Evolutionary conservation across 2,888 invertebrate species (phyloP).

Genomic region (Tiliacea citrago): DNA sequence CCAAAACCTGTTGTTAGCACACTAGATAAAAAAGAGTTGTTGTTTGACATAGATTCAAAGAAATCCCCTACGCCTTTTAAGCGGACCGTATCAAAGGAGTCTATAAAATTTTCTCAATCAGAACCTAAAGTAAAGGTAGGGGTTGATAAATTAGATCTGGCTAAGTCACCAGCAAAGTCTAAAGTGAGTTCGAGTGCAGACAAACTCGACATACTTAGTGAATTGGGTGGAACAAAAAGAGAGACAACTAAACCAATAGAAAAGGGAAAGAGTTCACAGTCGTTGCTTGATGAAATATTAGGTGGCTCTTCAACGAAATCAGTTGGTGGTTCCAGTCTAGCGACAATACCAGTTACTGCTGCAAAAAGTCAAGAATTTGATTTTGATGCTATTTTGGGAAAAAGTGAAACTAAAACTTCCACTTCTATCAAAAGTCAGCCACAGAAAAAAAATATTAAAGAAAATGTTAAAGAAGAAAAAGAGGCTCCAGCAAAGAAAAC

Average conservation of each 20-base stretch:
- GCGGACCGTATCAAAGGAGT: constrained; percentile 78
- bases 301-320: constrained; percentile 84
- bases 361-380: constrained; percentile 82
- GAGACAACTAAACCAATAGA: constrained; percentile 75
- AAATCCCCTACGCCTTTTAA: constrained; percentile 77
- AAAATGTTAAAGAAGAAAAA: constrained; percentile 75
- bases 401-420: constrained; percentile 74
- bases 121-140: constrained; percentile 71
- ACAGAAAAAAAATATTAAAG: constrained; percentile 69
- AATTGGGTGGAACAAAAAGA: constrained; percentile 75
- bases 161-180: constrained; percentile 79
- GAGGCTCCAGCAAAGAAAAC: constrained; percentile 69
- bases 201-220: constrained; percentile 80
- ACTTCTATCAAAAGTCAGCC: constrained; percentile 69
- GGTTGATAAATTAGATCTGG: constrained; percentile 63
- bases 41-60: constrained; percentile 72
- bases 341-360: constrained; percentile 72
- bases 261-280: constrained; percentile 85
- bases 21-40: constrained; percentile 71
- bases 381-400: constrained; percentile 81
- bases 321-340: constrained; percentile 65
- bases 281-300: constrained; percentile 90
- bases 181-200: constrained; percentile 77
- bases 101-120: constrained; percentile 71
- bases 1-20: constrained; percentile 63